Base-by-base conservation (phyloP, 2,797 vertebrate species). In the Diceros bicornis region DNA sequence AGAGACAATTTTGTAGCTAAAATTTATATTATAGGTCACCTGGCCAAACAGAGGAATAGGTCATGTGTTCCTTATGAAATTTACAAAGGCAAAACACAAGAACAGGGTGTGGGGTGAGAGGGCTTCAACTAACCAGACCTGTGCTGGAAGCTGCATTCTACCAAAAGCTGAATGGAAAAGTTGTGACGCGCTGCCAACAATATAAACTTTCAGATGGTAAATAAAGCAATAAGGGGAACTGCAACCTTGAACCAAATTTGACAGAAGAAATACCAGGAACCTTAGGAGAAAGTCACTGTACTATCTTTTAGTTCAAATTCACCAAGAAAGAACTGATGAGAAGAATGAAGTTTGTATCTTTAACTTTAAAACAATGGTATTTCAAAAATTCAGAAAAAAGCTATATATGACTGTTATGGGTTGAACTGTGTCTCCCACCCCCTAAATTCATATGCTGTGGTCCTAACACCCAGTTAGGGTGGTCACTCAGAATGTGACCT, bases 301-400 rank as follows among this genome's bases (percentile, higher is more conserved):
- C 21, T 79, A 91, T 55, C 25, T 89, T 93, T 91, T 89, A 83
- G 88, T 74, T 94, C n/a, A 94, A 55, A 96, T 87, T 89, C 17
- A 59, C 47, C 32, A 68, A 88, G 64, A 91, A 94, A 93, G 71
- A 95, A 94, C 77, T 92, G 82, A 77, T 81, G 62, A 86, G 66
- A 94, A 87, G 34, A 92, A 84, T 59, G 11, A 95, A 64, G 71
- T 77, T 32, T 85, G n/a, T 29, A 77, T 72, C 62, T 86, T 90
- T 83, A 90, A 78, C 75, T 77, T 85, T 78, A 78, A 93, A 96
- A 96, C 18, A 69, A 79, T 6, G 44, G 55, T 44, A 83, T 64
- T 88, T 82, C 57, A 91, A 92, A 93, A 91, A 50, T 66, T 66
- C 41, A 82, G 13, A 32, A 75, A 90, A 88, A 77, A 91, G 21